Base-by-base conservation (phyloP, 2,113 vertebrate genomes). In the Oncorhynchus nerka region DNA sequence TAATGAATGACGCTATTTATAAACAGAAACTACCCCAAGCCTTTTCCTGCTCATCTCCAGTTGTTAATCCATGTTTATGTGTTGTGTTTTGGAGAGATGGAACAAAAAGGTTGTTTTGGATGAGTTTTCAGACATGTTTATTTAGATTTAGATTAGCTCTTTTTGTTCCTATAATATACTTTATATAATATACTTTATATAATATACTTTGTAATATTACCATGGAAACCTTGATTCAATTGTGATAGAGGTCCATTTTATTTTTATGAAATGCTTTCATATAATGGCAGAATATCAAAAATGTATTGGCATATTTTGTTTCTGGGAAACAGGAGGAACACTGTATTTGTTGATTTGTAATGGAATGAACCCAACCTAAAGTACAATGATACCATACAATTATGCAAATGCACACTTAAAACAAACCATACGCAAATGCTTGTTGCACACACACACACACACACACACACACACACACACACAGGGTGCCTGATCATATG, bases 371-470 rank as follows among this genome's bases (percentile, higher is more conserved):
- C 85, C 82, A 83, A 87, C 86, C 79, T 74, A 70, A 69, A 83
- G 87, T 89, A 83, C 87, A 89, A 5, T 85, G 90, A 93, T 91
- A 91, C 88, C 81, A 75, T 89, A 89, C 88, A 91, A 91, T 93
- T 91, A 93, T 91, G 88, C 88, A 90, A 93, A 93, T 89, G 81
- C 68, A 70, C 75, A 77, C 75, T 81, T 84, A 76, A 80, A 83
- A 89, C 68, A 80, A 28, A 75, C 73, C 78, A 79, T 82, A 84
- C 67, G 24, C 75, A 78, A 76, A 81, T 67, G 71, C 80, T 8
- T 34, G 34, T 34, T 34, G 34, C 34, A 59, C n/a, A 26, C 68
- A 3, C 57, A 48, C 75, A 68, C 66, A 69, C n/a, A 69, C 70
- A 66, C 70, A 73, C 39, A 55, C 70, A 69, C 73, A 66, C 69